Percentiles rank a stretch among this genome's conserved stretches.
Evolutionary conservation across 2,797 vertebrate genomes (phyloP).

Genomic region (Pipistrellus pygmaeus): DNA sequence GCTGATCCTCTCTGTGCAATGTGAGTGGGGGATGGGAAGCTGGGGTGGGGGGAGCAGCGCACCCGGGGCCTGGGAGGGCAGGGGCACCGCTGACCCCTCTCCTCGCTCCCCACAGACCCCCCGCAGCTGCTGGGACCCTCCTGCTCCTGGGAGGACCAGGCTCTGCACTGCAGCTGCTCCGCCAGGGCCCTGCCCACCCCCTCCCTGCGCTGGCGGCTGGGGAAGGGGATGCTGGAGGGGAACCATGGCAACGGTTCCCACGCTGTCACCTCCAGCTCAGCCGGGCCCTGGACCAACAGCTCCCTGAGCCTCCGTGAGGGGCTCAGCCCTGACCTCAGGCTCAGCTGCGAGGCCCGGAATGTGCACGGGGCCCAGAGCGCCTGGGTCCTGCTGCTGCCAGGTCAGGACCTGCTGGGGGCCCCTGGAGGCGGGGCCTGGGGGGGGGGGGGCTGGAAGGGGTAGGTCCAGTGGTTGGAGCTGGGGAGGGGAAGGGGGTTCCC

Average conservation of each 20-base stretch:
- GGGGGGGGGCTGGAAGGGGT: too few species aligned
- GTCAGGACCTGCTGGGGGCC: background rate
- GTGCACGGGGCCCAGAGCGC: background rate
- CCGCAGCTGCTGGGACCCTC: background rate
- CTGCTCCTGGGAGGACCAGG: constrained; percentile 26
- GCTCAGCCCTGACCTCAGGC: background rate
- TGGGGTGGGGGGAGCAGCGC: background rate
- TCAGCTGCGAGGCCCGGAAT: constrained; percentile 60
- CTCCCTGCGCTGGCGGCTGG: constrained; percentile 59
- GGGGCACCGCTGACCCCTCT: background rate
- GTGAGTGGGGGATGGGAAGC: constrained; percentile 48
- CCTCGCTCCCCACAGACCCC: background rate
- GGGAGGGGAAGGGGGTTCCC: background rate
- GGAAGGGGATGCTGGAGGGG: background rate
- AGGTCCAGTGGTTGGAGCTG: background rate
- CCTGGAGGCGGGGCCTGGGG: too few species aligned
- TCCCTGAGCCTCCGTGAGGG: background rate
- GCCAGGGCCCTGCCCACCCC: background rate
- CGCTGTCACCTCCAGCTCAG: background rate
- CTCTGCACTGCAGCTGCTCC: constrained; percentile 66
- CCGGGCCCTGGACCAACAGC: constrained; percentile 41
- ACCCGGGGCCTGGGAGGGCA: background rate
- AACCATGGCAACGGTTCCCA: background rate
- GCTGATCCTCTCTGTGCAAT: constrained; percentile 64
- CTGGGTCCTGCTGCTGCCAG: constrained; percentile 24